Conservation (phyloP, 2,113 vertebrate genomes). For the Thomomys bottae region DNA sequence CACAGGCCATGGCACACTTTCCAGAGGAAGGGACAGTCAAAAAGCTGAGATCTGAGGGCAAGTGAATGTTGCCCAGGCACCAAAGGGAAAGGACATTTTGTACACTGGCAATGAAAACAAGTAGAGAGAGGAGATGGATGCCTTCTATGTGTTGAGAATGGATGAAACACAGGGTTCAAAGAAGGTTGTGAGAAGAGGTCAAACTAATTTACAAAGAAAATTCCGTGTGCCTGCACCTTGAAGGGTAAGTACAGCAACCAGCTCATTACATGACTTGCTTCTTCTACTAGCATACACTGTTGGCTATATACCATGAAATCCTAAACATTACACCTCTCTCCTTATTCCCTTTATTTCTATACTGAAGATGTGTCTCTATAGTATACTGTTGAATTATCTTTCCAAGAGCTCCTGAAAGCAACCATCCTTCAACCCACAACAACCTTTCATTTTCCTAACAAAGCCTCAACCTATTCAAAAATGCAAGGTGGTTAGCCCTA, state of each 20-base stretch:
- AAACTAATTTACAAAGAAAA: background rate
- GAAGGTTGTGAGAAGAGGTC: background rate
- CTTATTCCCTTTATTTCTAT: background rate
- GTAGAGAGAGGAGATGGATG: background rate
- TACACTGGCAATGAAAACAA: background rate
- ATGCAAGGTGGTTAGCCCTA: background rate
- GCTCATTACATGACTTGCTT: background rate
- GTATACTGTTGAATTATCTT: background rate
- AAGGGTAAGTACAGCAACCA: background rate
- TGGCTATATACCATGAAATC: background rate
- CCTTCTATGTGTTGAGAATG: background rate
- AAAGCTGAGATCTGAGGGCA: background rate
- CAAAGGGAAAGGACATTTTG: background rate
- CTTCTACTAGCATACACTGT: background rate
- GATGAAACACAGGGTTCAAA: background rate
- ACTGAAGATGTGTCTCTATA: background rate
- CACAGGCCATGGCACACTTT: background rate
- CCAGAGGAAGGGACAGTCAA: background rate
- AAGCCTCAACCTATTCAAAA: background rate
- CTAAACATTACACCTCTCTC: background rate
- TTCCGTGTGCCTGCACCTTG: background rate
- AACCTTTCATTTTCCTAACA: background rate
- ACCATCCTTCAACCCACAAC: background rate
- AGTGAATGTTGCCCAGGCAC: background rate
- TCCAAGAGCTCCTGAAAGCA: background rate